Base-by-base conservation (phyloP, 2,797 vertebrate genomes). In the Chrosomus eos region DNA sequence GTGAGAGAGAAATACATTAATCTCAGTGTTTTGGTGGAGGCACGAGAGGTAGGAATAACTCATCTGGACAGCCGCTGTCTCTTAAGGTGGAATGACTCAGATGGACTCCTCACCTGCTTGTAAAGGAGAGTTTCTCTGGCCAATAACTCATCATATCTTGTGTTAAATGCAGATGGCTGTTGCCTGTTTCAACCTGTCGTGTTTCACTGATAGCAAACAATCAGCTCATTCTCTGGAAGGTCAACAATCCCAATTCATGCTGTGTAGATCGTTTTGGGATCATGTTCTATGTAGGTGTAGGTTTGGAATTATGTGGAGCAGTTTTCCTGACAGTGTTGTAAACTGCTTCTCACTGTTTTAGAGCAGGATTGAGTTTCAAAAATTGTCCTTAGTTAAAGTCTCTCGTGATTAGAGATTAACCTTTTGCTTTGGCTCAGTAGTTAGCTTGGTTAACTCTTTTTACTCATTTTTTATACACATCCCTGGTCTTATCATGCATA, bases 121-220 rank as follows among this genome's bases (percentile, higher is more conserved):
- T 6, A 8, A 85, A 51, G 72, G 62, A 79, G 71, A 45, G 67
- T 82, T 88, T 79, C 75, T 55, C 43, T 53, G 76, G 66, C 67
- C 88, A 82, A 67, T 83, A 89, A 88, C 84, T 89, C 88, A 82
- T 88, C 79, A 60, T 87, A 83, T 84, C n/a, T 51, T 71, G 80
- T 80, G 84, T 74, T 88, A 66, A 90, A 90, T 80, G 84, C 84
- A 82, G 87, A 87, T 83, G 86, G 64, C 78, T 91, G 68, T 88
- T 88, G 75, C 91, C 87, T 86, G 92, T 86, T 92, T 90, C 88
- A 88, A 90, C 93, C 90, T 91, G 92, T 87, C 85, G 80, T 55
- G 7, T 80, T 70, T 64, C 51, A 70, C 82, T 80, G 75, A 83
- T 72, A 75, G 36, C 70, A 38, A 38, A 36, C 33, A 66, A 53